phyloP scores from a whole-genome alignment of 1,140 invertebrate species.

The Ridgeia piscesae region DNA sequence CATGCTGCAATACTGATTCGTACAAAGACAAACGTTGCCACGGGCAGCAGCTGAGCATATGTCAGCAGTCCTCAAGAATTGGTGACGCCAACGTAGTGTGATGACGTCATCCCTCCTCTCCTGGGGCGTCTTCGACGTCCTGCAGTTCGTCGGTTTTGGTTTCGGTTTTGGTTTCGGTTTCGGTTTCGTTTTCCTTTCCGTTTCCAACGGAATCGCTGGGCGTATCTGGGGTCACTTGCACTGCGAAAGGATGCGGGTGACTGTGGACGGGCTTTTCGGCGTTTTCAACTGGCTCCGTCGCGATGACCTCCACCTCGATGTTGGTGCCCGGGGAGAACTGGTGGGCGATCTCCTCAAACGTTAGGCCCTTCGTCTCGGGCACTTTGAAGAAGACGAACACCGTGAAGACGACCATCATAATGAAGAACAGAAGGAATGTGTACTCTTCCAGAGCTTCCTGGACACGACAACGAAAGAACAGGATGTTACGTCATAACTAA shows the following conservation, averaged over 20 bases:
- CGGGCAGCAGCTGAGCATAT: too few species aligned
- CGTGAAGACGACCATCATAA: constrained; percentile 49
- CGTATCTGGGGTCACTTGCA: background rate
- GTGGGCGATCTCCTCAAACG: constrained; percentile 54
- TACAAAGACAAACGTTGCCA: too few species aligned
- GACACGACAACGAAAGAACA: background rate
- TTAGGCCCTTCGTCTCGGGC: constrained; percentile 55
- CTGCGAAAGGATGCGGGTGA: background rate
- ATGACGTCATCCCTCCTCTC: background rate
- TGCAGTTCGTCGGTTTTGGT: too few species aligned
- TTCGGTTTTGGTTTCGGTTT: background rate
- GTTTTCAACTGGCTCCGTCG: background rate
- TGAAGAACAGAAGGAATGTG: constrained; percentile 62
- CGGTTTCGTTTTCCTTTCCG: background rate
- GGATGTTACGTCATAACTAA: background rate
- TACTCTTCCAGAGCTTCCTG: constrained; percentile 67
- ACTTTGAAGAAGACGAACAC: constrained; percentile 56
- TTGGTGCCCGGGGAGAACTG: constrained; percentile 16
- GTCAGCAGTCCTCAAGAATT: too few species aligned
- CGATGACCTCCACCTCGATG: constrained; percentile 24
- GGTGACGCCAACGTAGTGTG: background rate
- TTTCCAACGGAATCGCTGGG: too few species aligned
- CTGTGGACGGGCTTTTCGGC: too few species aligned
- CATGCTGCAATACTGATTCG: too few species aligned
- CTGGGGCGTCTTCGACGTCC: too few species aligned